phyloP scores from a whole-genome alignment of 2,113 vertebrate species.

The Eudyptes chrysolophus region DNA sequence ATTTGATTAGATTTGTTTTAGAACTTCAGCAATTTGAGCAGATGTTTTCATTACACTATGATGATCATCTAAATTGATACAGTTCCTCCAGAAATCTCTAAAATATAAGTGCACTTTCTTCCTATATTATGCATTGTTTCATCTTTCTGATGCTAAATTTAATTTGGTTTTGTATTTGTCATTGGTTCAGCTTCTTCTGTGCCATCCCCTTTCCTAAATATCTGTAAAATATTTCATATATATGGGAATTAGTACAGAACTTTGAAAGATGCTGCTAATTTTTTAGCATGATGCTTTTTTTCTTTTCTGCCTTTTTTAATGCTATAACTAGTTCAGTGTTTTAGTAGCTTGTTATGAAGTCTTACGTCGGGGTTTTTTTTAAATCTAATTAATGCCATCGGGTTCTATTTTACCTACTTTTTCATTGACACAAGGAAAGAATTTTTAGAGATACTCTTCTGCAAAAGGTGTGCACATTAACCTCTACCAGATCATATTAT shows the following conservation, averaged over 20 bases:
- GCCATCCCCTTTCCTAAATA: neutral
- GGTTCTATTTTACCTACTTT: neutral
- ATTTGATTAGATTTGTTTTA: neutral
- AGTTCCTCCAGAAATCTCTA: neutral
- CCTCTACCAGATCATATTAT: neutral
- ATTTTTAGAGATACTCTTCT: neutral
- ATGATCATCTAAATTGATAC: neutral
- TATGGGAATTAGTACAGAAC: neutral
- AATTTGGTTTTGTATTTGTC: neutral
- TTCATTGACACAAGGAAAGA: neutral
- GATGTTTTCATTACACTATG: neutral
- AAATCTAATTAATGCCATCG: neutral
- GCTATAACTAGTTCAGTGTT: neutral
- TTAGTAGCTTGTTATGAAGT: neutral
- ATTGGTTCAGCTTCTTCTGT: neutral
- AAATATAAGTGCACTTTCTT: neutral
- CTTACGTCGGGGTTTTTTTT: neutral
- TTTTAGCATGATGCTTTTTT: neutral
- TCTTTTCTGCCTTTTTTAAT: neutral
- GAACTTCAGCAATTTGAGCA: neutral
- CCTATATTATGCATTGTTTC: neutral
- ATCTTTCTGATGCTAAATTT: neutral
- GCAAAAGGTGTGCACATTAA: neutral
- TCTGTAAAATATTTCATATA: neutral
- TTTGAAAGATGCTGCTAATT: neutral